Conservation (phyloP, 1,140 invertebrate genomes). For the Drosophila prosaltans region DNA sequence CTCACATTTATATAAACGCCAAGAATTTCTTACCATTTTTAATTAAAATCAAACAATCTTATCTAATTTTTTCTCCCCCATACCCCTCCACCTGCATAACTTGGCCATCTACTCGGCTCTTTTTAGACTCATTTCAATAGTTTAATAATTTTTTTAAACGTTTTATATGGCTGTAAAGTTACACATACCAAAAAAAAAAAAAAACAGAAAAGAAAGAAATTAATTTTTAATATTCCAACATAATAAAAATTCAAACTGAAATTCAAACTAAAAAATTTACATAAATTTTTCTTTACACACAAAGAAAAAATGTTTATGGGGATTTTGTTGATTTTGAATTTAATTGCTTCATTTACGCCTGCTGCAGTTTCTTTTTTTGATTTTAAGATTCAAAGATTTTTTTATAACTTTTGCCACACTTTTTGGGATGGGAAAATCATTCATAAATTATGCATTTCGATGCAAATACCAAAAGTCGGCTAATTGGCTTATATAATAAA, state of each 20-base stretch:
- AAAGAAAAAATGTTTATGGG: conserved; percentile 39
- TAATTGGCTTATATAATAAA: conserved; percentile 74
- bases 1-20: too few species aligned
- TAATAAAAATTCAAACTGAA: conserved; percentile 3
- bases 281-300: conserved; percentile 36
- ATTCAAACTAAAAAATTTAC: conserved; percentile 31
- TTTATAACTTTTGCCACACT: conserved; percentile 55
- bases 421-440: conserved; percentile 42
- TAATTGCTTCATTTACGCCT: conserved; percentile 77
- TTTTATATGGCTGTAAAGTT: background rate
- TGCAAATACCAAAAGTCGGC: conserved; percentile 60
- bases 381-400: conserved; percentile 17
- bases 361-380: conserved; percentile 8
- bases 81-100: background rate
- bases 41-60: background rate
- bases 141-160: conserved; percentile 11
- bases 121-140: conserved; percentile 1
- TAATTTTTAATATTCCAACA: conserved; percentile 5
- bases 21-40: background rate
- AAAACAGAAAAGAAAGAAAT: background rate
- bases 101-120: background rate
- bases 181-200: background rate
- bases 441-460: conserved; percentile 76
- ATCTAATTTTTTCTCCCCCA: background rate
- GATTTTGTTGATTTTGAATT: conserved; percentile 61